Evolutionary conservation across 2,888 invertebrate species (phyloP).

Genomic region (Eupithecia centaureata): DNA sequence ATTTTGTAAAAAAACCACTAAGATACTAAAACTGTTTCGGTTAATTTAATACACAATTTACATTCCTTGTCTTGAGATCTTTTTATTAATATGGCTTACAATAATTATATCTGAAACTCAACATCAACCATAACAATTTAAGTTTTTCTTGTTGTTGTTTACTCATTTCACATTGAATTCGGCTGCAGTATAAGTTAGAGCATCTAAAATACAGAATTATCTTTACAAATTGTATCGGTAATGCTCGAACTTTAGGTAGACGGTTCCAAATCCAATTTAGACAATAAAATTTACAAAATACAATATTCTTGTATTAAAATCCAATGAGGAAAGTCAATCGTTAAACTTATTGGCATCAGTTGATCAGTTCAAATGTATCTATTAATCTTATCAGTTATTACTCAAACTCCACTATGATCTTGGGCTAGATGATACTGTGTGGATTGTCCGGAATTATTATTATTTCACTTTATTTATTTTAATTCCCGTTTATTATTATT

Average conservation of each 20-base stretch:
- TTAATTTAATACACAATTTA: background rate
- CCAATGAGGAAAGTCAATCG: background rate
- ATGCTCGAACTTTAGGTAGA: slow-evolving; percentile 4
- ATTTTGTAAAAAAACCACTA: background rate
- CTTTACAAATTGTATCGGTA: background rate
- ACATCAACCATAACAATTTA: background rate
- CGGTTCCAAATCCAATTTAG: slow-evolving; percentile 8
- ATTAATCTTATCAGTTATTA: too few species aligned
- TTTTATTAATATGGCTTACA: background rate
- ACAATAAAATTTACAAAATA: background rate
- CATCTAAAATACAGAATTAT: background rate
- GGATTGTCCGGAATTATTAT: too few species aligned
- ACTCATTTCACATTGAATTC: background rate
- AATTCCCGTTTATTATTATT: too few species aligned
- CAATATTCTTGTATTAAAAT: background rate
- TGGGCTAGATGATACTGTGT: too few species aligned
- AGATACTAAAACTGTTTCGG: background rate
- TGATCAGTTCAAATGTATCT: background rate
- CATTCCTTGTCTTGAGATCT: background rate
- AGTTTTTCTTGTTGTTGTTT: background rate
- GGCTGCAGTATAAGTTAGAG: background rate
- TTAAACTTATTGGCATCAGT: background rate
- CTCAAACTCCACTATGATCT: too few species aligned
- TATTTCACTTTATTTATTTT: too few species aligned
- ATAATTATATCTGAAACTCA: background rate